These are phyloP conservation scores for Aphelocoma coerulescens DNA, from an alignment of 2,113 vertebrate species.

Conservation along the genomic window DNA sequence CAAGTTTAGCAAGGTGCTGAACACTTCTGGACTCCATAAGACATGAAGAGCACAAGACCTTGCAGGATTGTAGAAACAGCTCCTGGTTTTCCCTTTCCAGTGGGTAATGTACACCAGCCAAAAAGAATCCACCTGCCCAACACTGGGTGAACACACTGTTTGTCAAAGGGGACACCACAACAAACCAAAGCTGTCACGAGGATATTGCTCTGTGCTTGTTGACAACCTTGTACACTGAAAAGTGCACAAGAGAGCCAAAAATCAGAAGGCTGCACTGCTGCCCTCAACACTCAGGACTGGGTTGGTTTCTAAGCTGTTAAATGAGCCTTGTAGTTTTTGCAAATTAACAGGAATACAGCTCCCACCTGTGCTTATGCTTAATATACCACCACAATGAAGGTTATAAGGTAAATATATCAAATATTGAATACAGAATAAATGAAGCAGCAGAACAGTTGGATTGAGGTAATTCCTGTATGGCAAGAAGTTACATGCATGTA, in stretches of 20 bases:
- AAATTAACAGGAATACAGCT: background rate
- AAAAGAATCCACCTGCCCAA: background rate
- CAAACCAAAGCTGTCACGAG: background rate
- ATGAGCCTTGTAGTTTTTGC: background rate
- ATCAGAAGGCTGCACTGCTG: background rate
- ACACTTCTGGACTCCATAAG: background rate
- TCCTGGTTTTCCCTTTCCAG: background rate
- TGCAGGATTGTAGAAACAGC: background rate
- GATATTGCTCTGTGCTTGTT: background rate
- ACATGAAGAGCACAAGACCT: rapidly evolving
- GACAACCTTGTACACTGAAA: background rate
- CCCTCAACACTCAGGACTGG: background rate
- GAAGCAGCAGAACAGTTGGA: background rate
- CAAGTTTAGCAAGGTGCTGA: background rate
- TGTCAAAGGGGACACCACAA: background rate
- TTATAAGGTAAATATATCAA: background rate
- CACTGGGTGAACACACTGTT: background rate
- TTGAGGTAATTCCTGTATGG: background rate
- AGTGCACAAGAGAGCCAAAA: background rate
- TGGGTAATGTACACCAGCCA: background rate
- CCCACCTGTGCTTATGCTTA: background rate
- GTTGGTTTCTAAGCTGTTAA: background rate
- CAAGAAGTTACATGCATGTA: background rate
- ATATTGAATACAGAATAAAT: background rate
- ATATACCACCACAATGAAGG: rapidly evolving